Evolutionary conservation across 2,888 invertebrate species (phyloP).

Genomic region (Xestia sexstrigata): DNA sequence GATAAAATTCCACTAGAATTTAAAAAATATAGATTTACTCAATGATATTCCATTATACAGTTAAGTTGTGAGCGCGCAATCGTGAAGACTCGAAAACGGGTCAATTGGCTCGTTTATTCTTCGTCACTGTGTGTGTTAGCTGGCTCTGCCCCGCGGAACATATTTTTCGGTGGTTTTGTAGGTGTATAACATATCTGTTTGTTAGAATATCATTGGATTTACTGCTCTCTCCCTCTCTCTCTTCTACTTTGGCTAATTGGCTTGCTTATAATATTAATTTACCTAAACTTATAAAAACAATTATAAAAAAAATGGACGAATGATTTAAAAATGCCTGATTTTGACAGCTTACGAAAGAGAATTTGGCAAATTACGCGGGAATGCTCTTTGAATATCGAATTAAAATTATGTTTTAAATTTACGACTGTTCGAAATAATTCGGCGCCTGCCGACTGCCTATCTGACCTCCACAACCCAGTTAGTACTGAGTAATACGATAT

Average conservation of each 20-base stretch:
- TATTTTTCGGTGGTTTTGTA: no score
- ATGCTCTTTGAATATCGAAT: slow-evolving; percentile 48
- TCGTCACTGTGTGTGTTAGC: no score
- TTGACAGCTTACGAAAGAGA: slow-evolving; percentile 63
- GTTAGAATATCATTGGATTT: no score
- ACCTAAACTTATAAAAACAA: background rate
- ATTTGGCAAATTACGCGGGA: slow-evolving; percentile 37
- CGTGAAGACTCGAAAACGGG: no score
- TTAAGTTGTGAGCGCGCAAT: no score
- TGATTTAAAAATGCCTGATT: slow-evolving; percentile 35
- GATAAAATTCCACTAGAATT: background rate
- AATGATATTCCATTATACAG: no score
- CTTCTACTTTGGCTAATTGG: slow-evolving; percentile 5
- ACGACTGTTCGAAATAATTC: background rate
- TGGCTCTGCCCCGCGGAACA: no score
- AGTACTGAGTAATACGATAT: no score
- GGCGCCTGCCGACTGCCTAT: no score
- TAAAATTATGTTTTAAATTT: background rate
- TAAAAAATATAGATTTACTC: background rate
- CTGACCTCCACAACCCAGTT: no score
- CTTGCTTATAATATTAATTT: slow-evolving; percentile 17
- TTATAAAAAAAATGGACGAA: background rate
- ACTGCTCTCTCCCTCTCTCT: slow-evolving; percentile 34
- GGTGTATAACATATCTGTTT: no score
- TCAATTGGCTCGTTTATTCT: no score